phyloP scores from a whole-genome alignment of 2,888 invertebrate species.

The Aleiodes testaceus region DNA sequence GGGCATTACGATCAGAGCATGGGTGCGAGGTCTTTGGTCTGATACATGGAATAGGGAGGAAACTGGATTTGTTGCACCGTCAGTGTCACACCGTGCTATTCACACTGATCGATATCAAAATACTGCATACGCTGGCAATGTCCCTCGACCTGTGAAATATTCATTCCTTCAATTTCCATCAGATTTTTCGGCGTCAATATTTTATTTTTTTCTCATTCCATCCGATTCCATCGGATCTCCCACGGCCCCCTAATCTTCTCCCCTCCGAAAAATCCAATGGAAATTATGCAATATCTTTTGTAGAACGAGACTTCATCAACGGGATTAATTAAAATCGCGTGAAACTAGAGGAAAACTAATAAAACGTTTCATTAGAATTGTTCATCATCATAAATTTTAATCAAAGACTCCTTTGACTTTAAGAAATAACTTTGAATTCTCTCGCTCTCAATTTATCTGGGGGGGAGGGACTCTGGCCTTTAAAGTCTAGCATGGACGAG shows the following conservation, averaged over 20 bases:
- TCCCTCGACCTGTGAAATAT: slow-evolving; percentile 9
- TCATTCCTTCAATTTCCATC: slow-evolving; percentile 13
- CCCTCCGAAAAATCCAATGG: not conserved
- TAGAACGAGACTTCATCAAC: not conserved
- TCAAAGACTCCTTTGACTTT: slow-evolving; percentile 10
- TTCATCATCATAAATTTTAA: slow-evolving; percentile 7
- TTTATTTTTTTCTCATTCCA: not conserved
- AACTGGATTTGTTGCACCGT: slow-evolving; percentile 14
- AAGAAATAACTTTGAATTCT: slow-evolving; percentile 21
- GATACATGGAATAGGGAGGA: not conserved
- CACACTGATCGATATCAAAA: slow-evolving; percentile 8
- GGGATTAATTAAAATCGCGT: slow-evolving; percentile 14
- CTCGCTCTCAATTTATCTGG: slow-evolving; percentile 4
- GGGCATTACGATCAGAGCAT: slow-evolving; percentile 15
- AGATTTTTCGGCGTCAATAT: not conserved
- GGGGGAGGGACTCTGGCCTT: not conserved
- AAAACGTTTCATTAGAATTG: slow-evolving; percentile 16
- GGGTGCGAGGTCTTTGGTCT: slow-evolving; percentile 6
- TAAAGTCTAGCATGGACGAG: slow-evolving; percentile 9
- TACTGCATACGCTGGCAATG: not conserved
- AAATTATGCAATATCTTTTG: slow-evolving; percentile 10
- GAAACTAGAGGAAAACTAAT: slow-evolving; percentile 12
- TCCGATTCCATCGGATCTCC: not conserved
- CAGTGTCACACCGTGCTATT: slow-evolving; percentile 1
- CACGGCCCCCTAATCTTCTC: not conserved